Evolutionary conservation across 2,797 vertebrate species (phyloP).

Genomic region (Gastrophryne carolinensis): DNA sequence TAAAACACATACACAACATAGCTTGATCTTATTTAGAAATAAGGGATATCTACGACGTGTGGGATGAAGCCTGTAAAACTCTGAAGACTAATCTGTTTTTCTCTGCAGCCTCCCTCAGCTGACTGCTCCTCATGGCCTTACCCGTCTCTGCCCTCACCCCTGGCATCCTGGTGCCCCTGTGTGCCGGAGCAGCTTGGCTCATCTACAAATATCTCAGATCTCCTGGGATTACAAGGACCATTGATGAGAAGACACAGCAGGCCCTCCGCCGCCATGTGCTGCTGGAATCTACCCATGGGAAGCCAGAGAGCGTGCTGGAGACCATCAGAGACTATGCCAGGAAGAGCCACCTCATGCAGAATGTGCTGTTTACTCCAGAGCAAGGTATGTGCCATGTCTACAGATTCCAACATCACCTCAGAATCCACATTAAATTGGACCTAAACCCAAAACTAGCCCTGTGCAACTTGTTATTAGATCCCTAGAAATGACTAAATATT

Average conservation of each 20-base stretch:
- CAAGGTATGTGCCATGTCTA: conserved; percentile 24
- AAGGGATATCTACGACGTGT: too few species aligned
- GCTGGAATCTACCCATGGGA: conserved; percentile 68
- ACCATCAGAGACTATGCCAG: conserved; percentile 64
- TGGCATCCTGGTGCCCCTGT: conserved; percentile 16
- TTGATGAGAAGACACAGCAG: conserved; percentile 52
- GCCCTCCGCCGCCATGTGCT: conserved; percentile 67
- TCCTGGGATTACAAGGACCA: conserved; percentile 40
- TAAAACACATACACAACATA: too few species aligned
- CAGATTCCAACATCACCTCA: too few species aligned
- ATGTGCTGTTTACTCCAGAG: conserved; percentile 10
- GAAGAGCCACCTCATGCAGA: conserved; percentile 55
- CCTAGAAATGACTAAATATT: too few species aligned
- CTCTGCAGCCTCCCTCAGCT: background rate
- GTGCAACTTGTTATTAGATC: too few species aligned
- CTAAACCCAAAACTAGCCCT: too few species aligned
- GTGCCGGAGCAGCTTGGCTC: conserved; percentile 8
- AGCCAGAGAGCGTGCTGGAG: conserved; percentile 65
- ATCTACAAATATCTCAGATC: conserved; percentile 42
- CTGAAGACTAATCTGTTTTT: background rate
- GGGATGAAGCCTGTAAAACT: too few species aligned
- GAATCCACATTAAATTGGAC: too few species aligned
- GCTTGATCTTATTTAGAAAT: too few species aligned
- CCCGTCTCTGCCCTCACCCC: background rate
- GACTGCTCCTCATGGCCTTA: background rate